Evolutionary conservation across 2,113 vertebrate genomes (phyloP), one percentile per base, ranked within the genome.

Genomic region (Myotis brandtii): DNA sequence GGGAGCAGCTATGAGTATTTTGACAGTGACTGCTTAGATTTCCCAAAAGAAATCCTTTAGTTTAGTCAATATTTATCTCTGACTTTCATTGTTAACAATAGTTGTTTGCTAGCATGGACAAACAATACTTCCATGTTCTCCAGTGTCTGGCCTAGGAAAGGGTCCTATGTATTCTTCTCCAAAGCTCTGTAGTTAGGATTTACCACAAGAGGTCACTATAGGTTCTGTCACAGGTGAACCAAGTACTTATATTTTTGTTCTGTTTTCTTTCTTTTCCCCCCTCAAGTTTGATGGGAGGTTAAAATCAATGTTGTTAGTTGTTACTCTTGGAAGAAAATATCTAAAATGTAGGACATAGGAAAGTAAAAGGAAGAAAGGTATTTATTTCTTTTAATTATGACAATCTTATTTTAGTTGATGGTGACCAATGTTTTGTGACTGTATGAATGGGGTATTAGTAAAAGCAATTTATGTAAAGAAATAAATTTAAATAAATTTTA

Each of bases 141-240:
- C 8, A 66, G 30, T 25, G 5, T 21, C 70, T 48, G 75, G 79
- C 14, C n/a, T 62, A 64, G 70, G 85, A 62, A 73, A 66, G 84
- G 72, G 11, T 56, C 13, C n/a, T 64, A 3, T 16, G 43, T 54
- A 8, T 30, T 77, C 48, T 54, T 92, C 85, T 86, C 72, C 48
- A 37, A 40, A 34, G 10, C 17, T 62, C 37, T 85, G 18, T 69
- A 64, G 66, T 79, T 95, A 84, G 79, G 32, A 2, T 18, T 95
- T 96, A 97, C 98, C 98, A 99, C 98, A 97, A 99, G 98, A 98
- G 98, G 98, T 98, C 98, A 97, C 96, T 98, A 64, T 95, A 93
- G 97, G 97, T 98, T 97, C 23, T 98, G 21, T 52, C 97, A 96
- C 96, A 1, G 95, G 97, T 86, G 80, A 97, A 94, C 70, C 37